Evolutionary conservation across 2,888 invertebrate species (phyloP), one percentile per base, ranked within the genome.

Genomic region (Helobdella robusta): DNA sequence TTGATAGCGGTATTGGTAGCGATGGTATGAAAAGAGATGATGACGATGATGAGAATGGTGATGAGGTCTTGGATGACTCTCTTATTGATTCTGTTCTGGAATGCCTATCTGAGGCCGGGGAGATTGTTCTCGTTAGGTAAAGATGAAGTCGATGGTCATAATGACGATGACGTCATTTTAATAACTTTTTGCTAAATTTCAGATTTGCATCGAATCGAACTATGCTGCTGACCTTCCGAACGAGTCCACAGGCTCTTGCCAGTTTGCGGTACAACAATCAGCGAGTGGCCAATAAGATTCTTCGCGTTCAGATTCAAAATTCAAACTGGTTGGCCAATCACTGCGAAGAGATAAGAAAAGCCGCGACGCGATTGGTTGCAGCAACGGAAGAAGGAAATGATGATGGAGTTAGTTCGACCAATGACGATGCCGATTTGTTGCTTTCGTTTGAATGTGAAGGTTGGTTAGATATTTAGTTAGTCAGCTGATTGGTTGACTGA

Each of bases 181-280:
- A 3, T n/a, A 2, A 20, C 2, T 60, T 66, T 34, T 18, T 36
- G 44, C 20, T 36, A 52, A 32, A 44, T 64, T 60, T 34, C 36
- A 68, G 46, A 48, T 66, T 68, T 69, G 81, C 82, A 69, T 93
- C 93, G 80, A 88, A 87, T 30, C 88, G 86, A 67, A 87, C 89
- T 20, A 86, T 95, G 82, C 90, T 91, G 86, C 86, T 95, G 32
- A 91, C 93, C 8, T 93, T 94, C 77, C 85, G 89, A 72, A 89
- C 90, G 75, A 92, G 94, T 0, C 87, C 89, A 75, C 86, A 87
- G 71, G 94, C 94, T 2, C 79, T 97, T 28, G 76, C 81, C 30
- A 30, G 44, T 3, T 68, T 81, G 20, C 73, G 78, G 60, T 78
- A 78, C 73, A 76, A 82, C 69, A 74, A 78, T 40, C 70, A 71